phyloP scores from a whole-genome alignment of 2,113 vertebrate genomes.

The Oenanthe oenanthe region DNA sequence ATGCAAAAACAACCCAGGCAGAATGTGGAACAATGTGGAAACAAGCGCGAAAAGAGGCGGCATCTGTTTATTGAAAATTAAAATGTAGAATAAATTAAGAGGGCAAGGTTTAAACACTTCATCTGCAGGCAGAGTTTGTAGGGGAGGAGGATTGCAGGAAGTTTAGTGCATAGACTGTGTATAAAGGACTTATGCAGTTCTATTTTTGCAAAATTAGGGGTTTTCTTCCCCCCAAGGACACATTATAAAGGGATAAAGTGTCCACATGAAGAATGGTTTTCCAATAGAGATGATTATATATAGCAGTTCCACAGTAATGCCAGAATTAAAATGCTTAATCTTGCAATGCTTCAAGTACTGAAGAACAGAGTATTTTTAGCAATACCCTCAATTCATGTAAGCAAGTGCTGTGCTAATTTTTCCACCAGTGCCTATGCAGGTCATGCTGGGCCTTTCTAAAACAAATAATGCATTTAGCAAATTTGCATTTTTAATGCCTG shows the following conservation, averaged over 20 bases:
- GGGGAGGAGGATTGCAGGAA: conserved; percentile 18
- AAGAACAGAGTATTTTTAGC: background rate
- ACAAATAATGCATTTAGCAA: background rate
- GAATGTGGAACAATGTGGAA: conserved; percentile 61
- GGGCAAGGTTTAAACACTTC: conserved; percentile 59
- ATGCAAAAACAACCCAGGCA: conserved; percentile 59
- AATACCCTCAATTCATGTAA: background rate
- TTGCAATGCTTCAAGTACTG: background rate
- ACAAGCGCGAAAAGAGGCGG: conserved; percentile 51
- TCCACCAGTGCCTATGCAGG: background rate
- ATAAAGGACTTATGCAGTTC: background rate
- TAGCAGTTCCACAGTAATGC: background rate
- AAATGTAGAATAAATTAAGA: conserved; percentile 62
- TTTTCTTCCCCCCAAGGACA: background rate
- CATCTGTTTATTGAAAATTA: conserved; percentile 68
- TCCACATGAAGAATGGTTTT: conserved; percentile 6
- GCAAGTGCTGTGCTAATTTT: background rate
- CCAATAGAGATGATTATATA: background rate
- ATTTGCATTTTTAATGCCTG: background rate
- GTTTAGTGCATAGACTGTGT: background rate
- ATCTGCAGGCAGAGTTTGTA: conserved; percentile 36
- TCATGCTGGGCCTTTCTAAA: background rate
- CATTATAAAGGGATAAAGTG: background rate
- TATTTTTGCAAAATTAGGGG: background rate
- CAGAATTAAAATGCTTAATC: background rate